Percentiles rank a stretch among this genome's conserved stretches.
Conservation (phyloP, 2,888 invertebrate species). For the Abscondita cerata region DNA sequence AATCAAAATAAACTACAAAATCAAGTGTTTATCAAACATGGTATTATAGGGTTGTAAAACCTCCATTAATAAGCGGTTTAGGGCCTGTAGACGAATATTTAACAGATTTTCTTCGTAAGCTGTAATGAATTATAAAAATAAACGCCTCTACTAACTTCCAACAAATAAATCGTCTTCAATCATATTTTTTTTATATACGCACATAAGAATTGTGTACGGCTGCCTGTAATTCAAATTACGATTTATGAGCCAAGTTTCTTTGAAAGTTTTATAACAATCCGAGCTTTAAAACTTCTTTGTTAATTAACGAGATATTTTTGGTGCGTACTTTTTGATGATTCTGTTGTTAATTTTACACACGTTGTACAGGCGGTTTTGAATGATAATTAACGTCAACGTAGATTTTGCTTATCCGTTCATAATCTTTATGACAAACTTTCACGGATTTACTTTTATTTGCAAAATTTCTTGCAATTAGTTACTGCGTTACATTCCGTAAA, state of each 20-base stretch:
- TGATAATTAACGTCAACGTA: no score
- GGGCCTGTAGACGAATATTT: constrained; percentile 10
- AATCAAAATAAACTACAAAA: no score
- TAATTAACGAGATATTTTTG: no score
- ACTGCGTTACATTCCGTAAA: no score
- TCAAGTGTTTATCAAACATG: not conserved
- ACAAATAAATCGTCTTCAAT: not conserved
- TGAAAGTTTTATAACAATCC: constrained; percentile 21
- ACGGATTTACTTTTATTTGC: no score
- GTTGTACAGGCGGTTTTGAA: no score
- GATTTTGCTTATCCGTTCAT: no score
- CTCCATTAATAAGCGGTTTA: constrained; percentile 19
- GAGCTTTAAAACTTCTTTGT: no score
- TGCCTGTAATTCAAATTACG: constrained; percentile 27
- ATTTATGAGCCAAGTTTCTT: constrained; percentile 25
- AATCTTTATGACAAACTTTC: no score
- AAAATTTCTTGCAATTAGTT: no score
- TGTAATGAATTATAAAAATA: constrained; percentile 20
- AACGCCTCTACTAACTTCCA: constrained; percentile 8
- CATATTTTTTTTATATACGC: not conserved
- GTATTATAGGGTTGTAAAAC: constrained; percentile 9
- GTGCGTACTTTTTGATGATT: no score
- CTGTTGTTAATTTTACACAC: no score
- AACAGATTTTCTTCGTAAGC: constrained; percentile 13
- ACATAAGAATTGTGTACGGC: not conserved